These are phyloP conservation scores for Habrosyne pyritoides DNA, from an alignment of 2,888 invertebrate genomes.

Conservation along the genomic window DNA sequence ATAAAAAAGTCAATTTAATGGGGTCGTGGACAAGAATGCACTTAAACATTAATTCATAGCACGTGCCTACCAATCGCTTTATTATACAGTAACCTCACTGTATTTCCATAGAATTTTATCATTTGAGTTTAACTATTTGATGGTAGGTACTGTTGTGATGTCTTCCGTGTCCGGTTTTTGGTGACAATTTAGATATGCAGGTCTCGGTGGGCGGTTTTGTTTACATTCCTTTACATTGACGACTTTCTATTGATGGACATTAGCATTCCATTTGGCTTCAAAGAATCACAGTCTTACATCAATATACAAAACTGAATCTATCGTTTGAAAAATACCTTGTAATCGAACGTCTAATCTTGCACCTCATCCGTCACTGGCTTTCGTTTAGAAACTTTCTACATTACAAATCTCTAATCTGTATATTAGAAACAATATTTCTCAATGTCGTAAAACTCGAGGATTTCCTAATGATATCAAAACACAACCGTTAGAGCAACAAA, in stretches of 20 bases:
- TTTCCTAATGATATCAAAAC: constrained; percentile 79
- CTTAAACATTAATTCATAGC: constrained; percentile 50
- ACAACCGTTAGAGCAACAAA: constrained; percentile 77
- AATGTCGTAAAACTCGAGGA: constrained; percentile 65
- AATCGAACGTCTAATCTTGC: constrained; percentile 49
- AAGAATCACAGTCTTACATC: neutral
- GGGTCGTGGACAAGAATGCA: constrained; percentile 49
- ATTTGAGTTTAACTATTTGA: constrained; percentile 69
- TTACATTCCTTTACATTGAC: constrained; percentile 48
- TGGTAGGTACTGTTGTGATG: constrained; percentile 61
- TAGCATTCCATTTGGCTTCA: constrained; percentile 24
- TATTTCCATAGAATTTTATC: constrained; percentile 64
- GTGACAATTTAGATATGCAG: constrained; percentile 56
- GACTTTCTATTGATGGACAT: constrained; percentile 34
- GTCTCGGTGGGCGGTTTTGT: constrained; percentile 60
- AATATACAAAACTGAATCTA: constrained; percentile 27
- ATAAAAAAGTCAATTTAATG: constrained; percentile 45
- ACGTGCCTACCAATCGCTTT: constrained; percentile 69
- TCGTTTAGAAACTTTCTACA: constrained; percentile 62
- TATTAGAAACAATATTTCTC: constrained; percentile 72
- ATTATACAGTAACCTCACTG: constrained; percentile 68
- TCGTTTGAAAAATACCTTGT: constrained; percentile 37
- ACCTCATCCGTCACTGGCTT: constrained; percentile 58
- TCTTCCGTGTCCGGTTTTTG: constrained; percentile 64
- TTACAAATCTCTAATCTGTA: constrained; percentile 67